phyloP scores from a whole-genome alignment of 2,888 invertebrate genomes.

The Portevinia maculata region DNA sequence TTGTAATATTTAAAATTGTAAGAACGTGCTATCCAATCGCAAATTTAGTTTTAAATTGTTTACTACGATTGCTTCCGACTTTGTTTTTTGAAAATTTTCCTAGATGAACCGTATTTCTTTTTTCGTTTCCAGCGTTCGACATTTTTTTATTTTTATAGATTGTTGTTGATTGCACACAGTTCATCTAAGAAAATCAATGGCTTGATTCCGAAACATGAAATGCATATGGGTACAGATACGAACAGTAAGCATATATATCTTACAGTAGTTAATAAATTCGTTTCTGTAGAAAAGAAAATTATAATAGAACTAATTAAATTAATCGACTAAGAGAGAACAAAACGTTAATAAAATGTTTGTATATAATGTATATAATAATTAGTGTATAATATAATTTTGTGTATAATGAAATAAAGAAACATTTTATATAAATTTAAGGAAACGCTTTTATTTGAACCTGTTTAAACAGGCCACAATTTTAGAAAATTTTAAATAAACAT shows the following conservation, averaged over 20 bases:
- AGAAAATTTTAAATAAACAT: background rate
- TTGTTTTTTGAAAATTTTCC: too few species aligned
- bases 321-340: slow-evolving; percentile 7
- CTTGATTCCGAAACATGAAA: background rate
- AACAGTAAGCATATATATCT: slow-evolving; percentile 21
- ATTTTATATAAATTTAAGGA: slow-evolving; percentile 68
- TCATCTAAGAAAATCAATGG: too few species aligned
- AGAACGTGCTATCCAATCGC: too few species aligned
- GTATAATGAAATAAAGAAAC: slow-evolving; percentile 66
- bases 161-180: too few species aligned
- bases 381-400: slow-evolving; percentile 45
- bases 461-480: background rate
- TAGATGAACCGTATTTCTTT: too few species aligned
- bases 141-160: too few species aligned
- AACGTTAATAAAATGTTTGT: slow-evolving; percentile 40
- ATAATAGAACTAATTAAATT: slow-evolving; percentile 8
- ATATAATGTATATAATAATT: slow-evolving; percentile 53
- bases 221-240: background rate
- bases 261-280: slow-evolving; percentile 49
- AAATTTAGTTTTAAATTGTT: too few species aligned
- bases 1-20: too few species aligned
- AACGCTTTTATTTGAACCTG: background rate
- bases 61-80: too few species aligned
- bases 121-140: too few species aligned
- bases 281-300: slow-evolving; percentile 54